These are phyloP conservation scores for Latrodectus geometricus DNA, from an alignment of 1,140 invertebrate species.

Conservation along the genomic window DNA sequence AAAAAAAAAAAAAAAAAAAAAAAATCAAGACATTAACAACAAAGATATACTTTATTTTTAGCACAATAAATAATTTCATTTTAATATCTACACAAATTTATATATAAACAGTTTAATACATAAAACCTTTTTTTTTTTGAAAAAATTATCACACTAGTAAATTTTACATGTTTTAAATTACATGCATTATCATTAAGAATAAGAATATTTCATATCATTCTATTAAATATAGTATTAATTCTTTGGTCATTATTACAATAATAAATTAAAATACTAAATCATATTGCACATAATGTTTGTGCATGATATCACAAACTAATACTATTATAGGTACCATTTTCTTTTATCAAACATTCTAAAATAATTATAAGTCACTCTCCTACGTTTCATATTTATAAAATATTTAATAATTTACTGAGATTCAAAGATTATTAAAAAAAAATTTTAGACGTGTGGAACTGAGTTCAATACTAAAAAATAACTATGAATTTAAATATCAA, in stretches of 20 bases:
- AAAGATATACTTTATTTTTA: neutral
- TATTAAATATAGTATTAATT: no score
- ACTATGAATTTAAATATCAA: slow-evolving; percentile 3
- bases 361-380: neutral
- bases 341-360: neutral
- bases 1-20: no score
- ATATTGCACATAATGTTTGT: neutral
- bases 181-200: no score
- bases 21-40: neutral
- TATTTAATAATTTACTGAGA: no score
- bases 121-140: neutral
- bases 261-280: neutral
- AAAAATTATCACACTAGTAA: neutral
- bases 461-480: neutral
- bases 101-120: neutral
- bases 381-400: no score
- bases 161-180: neutral
- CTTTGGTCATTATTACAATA: neutral
- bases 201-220: no score
- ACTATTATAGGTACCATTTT: neutral
- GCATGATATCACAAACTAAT: neutral
- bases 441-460: neutral
- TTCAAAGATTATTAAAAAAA: neutral
- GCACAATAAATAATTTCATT: neutral
- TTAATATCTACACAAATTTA: neutral